Evolutionary conservation across 1,140 invertebrate species (phyloP), one percentile per base, ranked within the genome.

Genomic region (Ceratosolen fusciceps): DNA sequence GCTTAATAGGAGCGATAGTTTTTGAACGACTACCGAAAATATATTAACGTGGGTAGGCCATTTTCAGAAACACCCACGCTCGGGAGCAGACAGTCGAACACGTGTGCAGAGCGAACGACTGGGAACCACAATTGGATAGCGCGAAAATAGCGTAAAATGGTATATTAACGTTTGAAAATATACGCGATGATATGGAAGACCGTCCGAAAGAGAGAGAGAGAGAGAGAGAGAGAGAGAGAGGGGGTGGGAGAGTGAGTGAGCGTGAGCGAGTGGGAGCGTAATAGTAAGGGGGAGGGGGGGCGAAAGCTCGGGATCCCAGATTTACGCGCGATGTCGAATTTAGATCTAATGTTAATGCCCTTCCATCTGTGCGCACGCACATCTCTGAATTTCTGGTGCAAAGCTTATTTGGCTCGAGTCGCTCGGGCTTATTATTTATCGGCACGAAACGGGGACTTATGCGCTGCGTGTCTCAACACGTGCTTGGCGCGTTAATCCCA

Each of bases 291-390:
- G 67, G n/a, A n/a, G n/a, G n/a, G n/a, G n/a, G n/a, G 7, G 14
- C 31, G 8, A 14, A 74, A 74, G 70, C 52, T 70, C 43, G 19
- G 34, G 62, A 68, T 62, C 60, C 62, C 37, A 34, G 39, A n/a
- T 1, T 16, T 54, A 54, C 31, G 26, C 21, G 49, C 43, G n/a
- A 52, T 74, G 74, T 84, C 84, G 72, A 77, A 88, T 87, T 87
- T 87, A 88, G 85, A 87, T 74, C 81, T 80, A 83, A 87, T 87
- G 86, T 87, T 87, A 87, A 87, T 84, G 86, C 84, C 85, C 86
- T 85, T 86, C 79, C 74, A 58, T 79, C 80, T 79, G 77, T 80
- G 78, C 49, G 5, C 75, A 54, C 67, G 24, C 16, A 54, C 31
- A 52, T n/a, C 67, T 74, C 67, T 26, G 77, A n/a, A 52, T 56